Percentiles rank a stretch among this genome's conserved stretches.
Conservation (phyloP, 2,113 vertebrate species). For the Pholis gunnellus region DNA sequence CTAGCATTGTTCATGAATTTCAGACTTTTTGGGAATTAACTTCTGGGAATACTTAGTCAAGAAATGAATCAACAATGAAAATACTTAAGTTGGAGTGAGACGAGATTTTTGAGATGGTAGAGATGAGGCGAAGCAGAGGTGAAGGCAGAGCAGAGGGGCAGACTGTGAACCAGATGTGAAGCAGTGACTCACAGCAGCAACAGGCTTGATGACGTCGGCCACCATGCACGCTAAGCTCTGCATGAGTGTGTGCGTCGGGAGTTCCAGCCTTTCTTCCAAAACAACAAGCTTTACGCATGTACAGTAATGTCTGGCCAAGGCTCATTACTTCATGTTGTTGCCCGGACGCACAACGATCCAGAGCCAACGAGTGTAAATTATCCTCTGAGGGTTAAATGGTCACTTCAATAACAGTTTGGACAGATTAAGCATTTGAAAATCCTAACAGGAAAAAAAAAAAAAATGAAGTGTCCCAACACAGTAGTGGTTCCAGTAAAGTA, state of each 20-base stretch:
- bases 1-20: neutral
- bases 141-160: constrained; percentile 54
- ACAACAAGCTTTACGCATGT: constrained; percentile 71
- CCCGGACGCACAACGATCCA: constrained; percentile 28
- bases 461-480: neutral
- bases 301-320: constrained; percentile 62
- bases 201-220: constrained; percentile 71
- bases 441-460: constrained; percentile 12
- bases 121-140: constrained; percentile 44
- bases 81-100: neutral
- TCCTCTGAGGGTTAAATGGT: constrained; percentile 35
- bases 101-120: constrained; percentile 9
- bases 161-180: constrained; percentile 77
- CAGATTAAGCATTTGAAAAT: constrained; percentile 21
- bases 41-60: neutral
- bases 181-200: constrained; percentile 72
- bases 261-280: constrained; percentile 73
- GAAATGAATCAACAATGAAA: neutral
- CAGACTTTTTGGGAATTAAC: neutral
- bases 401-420: constrained; percentile 25
- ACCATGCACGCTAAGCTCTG: constrained; percentile 63
- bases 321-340: constrained; percentile 65
- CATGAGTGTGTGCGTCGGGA: constrained; percentile 48
- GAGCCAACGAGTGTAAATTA: constrained; percentile 39
- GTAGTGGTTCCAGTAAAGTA: constrained; percentile 20